These are phyloP conservation scores for Cepphus grylle DNA, from an alignment of 2,113 vertebrate genomes.

Conservation along the genomic window DNA sequence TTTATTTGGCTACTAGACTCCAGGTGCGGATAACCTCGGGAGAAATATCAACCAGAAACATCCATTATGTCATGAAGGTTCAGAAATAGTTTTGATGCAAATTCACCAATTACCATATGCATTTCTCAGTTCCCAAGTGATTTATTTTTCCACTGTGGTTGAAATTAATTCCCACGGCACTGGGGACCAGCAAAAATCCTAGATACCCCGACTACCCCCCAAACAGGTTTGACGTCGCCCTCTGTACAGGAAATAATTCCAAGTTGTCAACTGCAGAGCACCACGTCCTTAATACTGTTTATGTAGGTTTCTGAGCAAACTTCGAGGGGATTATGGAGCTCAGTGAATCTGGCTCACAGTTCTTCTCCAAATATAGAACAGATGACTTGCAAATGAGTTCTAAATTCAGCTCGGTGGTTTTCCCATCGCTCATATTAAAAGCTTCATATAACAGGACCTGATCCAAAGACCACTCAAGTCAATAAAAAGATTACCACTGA, in stretches of 20 bases:
- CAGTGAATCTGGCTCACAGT: not conserved
- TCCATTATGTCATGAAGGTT: not conserved
- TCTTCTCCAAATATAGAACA: not conserved
- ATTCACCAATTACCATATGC: not conserved
- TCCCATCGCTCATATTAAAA: not conserved
- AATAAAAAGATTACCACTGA: not conserved
- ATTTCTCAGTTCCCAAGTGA: not conserved
- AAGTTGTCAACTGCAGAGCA: not conserved
- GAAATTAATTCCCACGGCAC: not conserved
- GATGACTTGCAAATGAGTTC: slow-evolving; percentile 23
- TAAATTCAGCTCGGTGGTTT: slow-evolving; percentile 3
- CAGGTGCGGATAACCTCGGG: not conserved
- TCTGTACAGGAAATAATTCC: not conserved
- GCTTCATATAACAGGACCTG: not conserved
- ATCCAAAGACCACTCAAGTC: not conserved
- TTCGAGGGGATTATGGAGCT: not conserved
- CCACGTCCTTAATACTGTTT: not conserved
- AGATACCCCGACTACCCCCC: not conserved
- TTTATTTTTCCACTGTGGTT: not conserved
- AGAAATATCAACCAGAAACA: not conserved
- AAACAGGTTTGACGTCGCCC: accelerated
- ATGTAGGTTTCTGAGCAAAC: not conserved
- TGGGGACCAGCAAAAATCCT: not conserved
- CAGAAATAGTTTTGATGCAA: slow-evolving; percentile 39
- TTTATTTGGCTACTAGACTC: not conserved